These are phyloP conservation scores for Lysandra coridon DNA, from an alignment of 2,888 invertebrate species.

Conservation along the genomic window DNA sequence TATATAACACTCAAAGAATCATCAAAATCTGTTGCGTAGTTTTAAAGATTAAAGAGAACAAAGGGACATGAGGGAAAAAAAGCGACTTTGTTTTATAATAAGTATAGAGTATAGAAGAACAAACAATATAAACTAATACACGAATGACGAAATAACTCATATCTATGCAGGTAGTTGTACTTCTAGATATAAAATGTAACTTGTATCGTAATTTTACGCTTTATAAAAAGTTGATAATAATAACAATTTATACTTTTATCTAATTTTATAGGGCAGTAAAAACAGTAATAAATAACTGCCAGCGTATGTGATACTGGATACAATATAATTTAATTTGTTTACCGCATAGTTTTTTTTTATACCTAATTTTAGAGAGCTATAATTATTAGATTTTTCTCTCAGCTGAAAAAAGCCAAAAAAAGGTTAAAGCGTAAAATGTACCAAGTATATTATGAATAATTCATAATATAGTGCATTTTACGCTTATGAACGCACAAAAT, in stretches of 20 bases:
- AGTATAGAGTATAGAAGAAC: no score
- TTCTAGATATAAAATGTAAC: not conserved
- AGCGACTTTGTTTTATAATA: no score
- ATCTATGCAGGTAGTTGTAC: not conserved
- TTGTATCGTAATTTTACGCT: not conserved
- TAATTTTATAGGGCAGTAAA: slow-evolving; percentile 6
- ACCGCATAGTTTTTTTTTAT: not conserved
- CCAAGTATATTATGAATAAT: no score
- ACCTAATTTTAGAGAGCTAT: not conserved
- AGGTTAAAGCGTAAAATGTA: no score
- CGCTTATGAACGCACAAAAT: no score
- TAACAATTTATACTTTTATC: not conserved
- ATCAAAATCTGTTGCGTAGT: no score
- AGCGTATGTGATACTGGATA: not conserved
- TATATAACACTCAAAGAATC: no score
- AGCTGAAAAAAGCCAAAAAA: not conserved
- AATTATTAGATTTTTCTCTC: not conserved
- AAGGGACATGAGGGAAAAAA: no score
- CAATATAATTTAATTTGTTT: slow-evolving; percentile 1
- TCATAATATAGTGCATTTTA: no score
- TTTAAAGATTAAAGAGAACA: no score
- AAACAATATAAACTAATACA: not conserved
- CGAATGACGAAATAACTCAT: not conserved
- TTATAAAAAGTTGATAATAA: slow-evolving; percentile 5
- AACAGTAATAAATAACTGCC: slow-evolving; percentile 17